Evolutionary conservation across 2,888 invertebrate species (phyloP), one percentile per base, ranked within the genome.

Genomic region (Agriotes lineatus): DNA sequence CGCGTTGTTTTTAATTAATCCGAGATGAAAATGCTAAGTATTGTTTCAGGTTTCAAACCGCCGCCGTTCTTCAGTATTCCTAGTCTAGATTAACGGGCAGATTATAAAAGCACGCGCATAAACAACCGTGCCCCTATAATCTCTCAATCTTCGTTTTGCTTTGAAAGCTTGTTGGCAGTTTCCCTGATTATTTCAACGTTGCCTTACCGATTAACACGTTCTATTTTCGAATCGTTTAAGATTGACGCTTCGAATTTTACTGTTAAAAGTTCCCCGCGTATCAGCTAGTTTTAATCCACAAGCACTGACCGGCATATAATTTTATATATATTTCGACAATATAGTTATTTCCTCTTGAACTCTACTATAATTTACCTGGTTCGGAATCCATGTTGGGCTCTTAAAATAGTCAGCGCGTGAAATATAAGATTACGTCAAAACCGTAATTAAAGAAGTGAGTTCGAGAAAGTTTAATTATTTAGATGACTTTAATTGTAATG

Each of bases 101-200:
- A 52, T 52, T 52, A 52, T 52, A 20, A 52, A 52, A 33, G 33
- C 52, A 50, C 30, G 25, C 16, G 33, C 22, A 48, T 22, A 52
- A 52, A 30, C 52, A 35, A 52, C 48, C 33, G 52, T 52, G 18
- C 25, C 52, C 18, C 33, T 52, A 52, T 52, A 52, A 52, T 52
- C 52, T 52, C 30, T 4, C 7, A 52, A 52, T 52, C 52, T 16
- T 16, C 25, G 18, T 52, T 33, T 52, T 33, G 19, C 33, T 52
- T 33, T 50, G 22, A 50, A 50, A 50, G 50, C 50, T 22, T 52
- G 30, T 33, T 52, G 52, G 52, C 52, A 33, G 22, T 16, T 50
- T n/a, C 45, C 12, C 10, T 52, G 9, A 52, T 52, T 52, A 16
- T 52, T 52, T 19, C 33, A 12, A 9, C 18, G 52, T 52, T 33